A percentile compares a stretch with the other conserved stretches of the same genome.
phyloP scores from a whole-genome alignment of 2,113 vertebrate species.

The Lanius ludovicianus region DNA sequence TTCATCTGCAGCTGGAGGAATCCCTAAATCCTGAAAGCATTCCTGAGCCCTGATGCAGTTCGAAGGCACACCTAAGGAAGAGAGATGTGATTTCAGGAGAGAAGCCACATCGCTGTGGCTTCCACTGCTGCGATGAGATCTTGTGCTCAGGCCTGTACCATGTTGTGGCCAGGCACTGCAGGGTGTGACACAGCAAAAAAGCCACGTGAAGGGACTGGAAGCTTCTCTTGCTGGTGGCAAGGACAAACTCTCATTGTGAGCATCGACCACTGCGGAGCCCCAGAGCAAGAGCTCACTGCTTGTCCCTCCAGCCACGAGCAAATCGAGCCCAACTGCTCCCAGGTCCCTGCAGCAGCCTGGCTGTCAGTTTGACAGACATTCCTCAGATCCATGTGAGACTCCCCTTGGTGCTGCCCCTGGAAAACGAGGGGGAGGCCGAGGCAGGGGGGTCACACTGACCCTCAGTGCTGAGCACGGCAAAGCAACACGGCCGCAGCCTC shows the following conservation, averaged over 20 bases:
- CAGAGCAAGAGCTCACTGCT: neutral
- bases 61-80: conserved; percentile 10
- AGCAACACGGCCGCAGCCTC: neutral
- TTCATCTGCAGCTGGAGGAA: neutral
- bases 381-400: rapidly evolving
- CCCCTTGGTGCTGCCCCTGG: rapidly evolving
- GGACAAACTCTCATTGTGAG: neutral
- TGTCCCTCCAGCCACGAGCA: neutral
- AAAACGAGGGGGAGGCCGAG: neutral
- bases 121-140: neutral
- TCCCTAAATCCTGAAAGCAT: neutral
- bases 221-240: conserved; percentile 19
- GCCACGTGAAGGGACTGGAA: neutral
- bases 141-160: neutral
- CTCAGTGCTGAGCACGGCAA: rapidly evolving
- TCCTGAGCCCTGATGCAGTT: neutral
- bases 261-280: neutral
- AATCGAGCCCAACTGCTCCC: neutral
- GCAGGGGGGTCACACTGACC: rapidly evolving
- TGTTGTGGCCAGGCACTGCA: neutral
- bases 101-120: conserved; percentile 28
- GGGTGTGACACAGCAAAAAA: neutral
- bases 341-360: neutral
- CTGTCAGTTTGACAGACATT: neutral
- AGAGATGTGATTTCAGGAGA: neutral